A percentile compares a stretch with the other conserved stretches of the same genome.
Conservation (phyloP, 1,140 invertebrate genomes). For the Helicoverpa zea region DNA sequence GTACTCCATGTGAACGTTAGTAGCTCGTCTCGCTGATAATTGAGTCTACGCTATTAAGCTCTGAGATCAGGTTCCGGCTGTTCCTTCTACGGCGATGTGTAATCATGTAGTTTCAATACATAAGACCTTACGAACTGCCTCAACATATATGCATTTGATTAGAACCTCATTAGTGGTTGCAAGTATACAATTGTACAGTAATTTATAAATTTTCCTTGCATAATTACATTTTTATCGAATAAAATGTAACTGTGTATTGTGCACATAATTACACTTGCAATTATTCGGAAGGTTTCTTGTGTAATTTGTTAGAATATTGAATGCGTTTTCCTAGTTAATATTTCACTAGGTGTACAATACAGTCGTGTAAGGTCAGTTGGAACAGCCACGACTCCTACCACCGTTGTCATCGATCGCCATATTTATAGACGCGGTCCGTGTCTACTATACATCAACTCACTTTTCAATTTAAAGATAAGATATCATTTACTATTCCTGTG, state of each 20-base stretch:
- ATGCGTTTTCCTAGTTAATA: not conserved
- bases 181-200: not conserved
- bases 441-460: not conserved
- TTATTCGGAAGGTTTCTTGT: not conserved
- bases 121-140: not conserved
- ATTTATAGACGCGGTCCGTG: not conserved
- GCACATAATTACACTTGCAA: not conserved
- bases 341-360: not conserved
- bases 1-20: constrained; percentile 24
- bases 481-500: too few relatives aligned
- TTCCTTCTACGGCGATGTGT: not conserved
- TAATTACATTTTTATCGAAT: not conserved
- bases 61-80: constrained; percentile 12
- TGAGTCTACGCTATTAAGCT: constrained; percentile 30
- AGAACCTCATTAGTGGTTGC: not conserved
- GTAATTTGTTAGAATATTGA: not conserved
- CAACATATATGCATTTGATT: not conserved
- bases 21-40: constrained; percentile 27
- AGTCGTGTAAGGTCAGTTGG: not conserved
- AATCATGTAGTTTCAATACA: constrained; percentile 14
- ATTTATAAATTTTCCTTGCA: not conserved
- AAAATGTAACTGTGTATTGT: not conserved
- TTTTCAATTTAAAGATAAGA: too few relatives aligned
- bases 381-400: not conserved
- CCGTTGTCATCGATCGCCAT: constrained; percentile 1